These are phyloP conservation scores for Urocyon cinereoargenteus DNA, from an alignment of 2,797 vertebrate genomes.

Conservation along the genomic window DNA sequence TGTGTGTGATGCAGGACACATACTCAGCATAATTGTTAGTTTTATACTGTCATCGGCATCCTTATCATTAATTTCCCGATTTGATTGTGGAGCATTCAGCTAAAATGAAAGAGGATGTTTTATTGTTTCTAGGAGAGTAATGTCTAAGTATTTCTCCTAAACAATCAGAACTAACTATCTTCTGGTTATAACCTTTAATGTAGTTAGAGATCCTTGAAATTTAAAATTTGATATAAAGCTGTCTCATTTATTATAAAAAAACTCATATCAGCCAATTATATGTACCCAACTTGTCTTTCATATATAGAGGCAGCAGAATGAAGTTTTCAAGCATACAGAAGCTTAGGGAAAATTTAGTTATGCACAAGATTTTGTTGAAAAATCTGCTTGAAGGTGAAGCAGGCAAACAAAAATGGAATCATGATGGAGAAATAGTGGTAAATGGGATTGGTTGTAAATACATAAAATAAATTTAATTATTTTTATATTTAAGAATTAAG, in stretches of 20 bases:
- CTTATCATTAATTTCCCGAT: background rate
- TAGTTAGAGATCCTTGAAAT: background rate
- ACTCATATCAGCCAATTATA: background rate
- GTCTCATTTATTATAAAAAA: background rate
- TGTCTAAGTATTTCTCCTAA: conserved; percentile 5
- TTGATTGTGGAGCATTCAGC: background rate
- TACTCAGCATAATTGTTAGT: background rate
- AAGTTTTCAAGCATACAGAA: background rate
- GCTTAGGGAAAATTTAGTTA: background rate
- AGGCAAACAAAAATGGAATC: background rate
- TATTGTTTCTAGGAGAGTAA: background rate
- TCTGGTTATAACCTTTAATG: background rate
- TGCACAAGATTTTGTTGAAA: background rate
- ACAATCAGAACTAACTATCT: background rate
- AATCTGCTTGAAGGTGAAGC: background rate
- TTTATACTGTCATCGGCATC: background rate
- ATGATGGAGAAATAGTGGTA: background rate
- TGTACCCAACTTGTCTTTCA: background rate
- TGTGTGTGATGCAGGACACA: background rate
- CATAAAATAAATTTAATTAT: background rate
- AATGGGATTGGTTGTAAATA: background rate
- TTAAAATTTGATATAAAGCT: background rate
- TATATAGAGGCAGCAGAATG: background rate
- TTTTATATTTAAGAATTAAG: background rate
- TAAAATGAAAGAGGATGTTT: background rate